Evolutionary conservation across 2,113 vertebrate genomes (phyloP), one percentile per base, ranked within the genome.

Genomic region (Lampris megalopsis): DNA sequence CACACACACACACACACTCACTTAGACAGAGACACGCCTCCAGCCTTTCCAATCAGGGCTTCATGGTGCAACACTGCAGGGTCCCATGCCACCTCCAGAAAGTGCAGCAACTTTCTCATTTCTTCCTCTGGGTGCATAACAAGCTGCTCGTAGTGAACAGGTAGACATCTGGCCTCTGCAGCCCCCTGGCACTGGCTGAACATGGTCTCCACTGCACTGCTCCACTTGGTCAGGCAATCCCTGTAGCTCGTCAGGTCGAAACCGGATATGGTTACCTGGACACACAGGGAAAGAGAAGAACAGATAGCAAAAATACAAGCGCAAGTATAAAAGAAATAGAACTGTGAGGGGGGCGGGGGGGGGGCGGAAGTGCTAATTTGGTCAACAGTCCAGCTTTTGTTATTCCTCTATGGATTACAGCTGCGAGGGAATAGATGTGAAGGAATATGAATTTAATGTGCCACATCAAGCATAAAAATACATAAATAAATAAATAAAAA

Each of bases 161-260:
- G 84, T 92, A 96, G 93, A 69, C 97, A 98, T 11, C 92, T 91
- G 56, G 91, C n/a, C 9, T 81, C 73, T 2, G 87, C 86, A 0
- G 95, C 95, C 3, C 94, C 94, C 92, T 95, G 83, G 71, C 97
- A 98, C 92, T 98, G 97, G 86, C 92, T 95, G 78, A 96, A 97
- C 97, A 98, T 98, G 36, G 95, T 97, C 56, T 98, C 97, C 68
- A 98, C 95, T 0, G 97, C 97, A 6, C 94, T 94, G 84, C 96
- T 98, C 96, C 97, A 98, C 89, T 98, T 98, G 83, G 92, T 97
- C 91, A 98, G 90, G 82, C 96, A 97, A 91, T 98, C 97, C 86
- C 96, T 91, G 85, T 97, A 97, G 92, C 96, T 98, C 90, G 83
- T 95, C 11, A 98, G 94, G 86, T 98, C 97, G 67, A 98, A 98